These are phyloP conservation scores for Dorcus parallelipipedus DNA, from an alignment of 2,888 invertebrate genomes.

Conservation along the genomic window DNA sequence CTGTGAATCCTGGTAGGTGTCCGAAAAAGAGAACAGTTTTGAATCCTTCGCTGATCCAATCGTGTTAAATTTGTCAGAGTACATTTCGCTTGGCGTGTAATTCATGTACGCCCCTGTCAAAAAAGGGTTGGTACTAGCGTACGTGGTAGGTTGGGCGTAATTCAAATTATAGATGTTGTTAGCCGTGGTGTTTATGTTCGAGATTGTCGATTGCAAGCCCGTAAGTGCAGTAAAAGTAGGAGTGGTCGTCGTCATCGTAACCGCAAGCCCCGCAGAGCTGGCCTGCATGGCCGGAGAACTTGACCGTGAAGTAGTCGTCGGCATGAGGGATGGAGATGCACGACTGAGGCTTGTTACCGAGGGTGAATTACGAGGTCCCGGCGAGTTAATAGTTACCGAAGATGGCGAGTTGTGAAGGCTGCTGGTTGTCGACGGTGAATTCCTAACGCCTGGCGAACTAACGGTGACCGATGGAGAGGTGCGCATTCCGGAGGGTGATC, in stretches of 20 bases:
- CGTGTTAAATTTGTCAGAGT: slow-evolving; percentile 44
- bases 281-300: slow-evolving; percentile 51
- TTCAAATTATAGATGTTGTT: slow-evolving; percentile 37
- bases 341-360: slow-evolving; percentile 43
- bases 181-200: slow-evolving; percentile 41
- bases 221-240: slow-evolving; percentile 43
- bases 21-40: slow-evolving; percentile 38
- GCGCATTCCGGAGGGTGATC: slow-evolving; percentile 46
- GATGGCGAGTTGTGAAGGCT: slow-evolving; percentile 44
- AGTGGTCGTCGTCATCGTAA: slow-evolving; percentile 54
- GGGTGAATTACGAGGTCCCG: slow-evolving; percentile 43
- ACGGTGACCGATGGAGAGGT: slow-evolving; percentile 41
- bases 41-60: slow-evolving; percentile 40
- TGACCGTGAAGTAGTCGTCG: slow-evolving; percentile 36
- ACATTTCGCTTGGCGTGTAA: slow-evolving; percentile 38
- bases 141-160: slow-evolving; percentile 41
- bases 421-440: slow-evolving; percentile 42
- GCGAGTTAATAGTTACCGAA: slow-evolving; percentile 41
- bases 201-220: slow-evolving; percentile 41
- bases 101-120: slow-evolving; percentile 50
- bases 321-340: slow-evolving; percentile 48
- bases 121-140: slow-evolving; percentile 61
- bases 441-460: slow-evolving; percentile 36
- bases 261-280: slow-evolving; percentile 61
- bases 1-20: slow-evolving; percentile 24